Percentiles rank a stretch among this genome's conserved stretches.
Evolutionary conservation across 2,888 invertebrate genomes (phyloP).

Genomic region (Xestia rhomboidea): DNA sequence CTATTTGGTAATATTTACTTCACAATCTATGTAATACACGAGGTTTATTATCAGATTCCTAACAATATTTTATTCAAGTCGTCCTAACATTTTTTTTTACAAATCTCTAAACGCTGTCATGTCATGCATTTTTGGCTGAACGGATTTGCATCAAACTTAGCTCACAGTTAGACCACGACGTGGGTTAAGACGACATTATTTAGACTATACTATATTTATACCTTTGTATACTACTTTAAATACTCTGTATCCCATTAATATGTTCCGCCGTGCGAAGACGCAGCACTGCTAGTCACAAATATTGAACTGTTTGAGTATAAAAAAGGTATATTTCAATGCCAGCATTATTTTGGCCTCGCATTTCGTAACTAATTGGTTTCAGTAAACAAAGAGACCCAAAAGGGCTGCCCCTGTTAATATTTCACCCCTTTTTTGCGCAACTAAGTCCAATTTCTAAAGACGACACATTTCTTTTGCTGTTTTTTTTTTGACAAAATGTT

Average conservation of each 20-base stretch:
- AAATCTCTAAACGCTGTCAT: neutral
- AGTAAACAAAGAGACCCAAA: conserved; percentile 67
- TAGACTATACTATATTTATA: too few relatives aligned
- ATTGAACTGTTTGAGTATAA: conserved; percentile 32
- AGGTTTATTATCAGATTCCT: neutral
- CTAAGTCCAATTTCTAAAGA: conserved; percentile 64
- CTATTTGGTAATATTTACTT: neutral
- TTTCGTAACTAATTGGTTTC: conserved; percentile 71
- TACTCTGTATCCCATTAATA: neutral
- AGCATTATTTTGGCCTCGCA: conserved; percentile 61
- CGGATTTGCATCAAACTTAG: neutral
- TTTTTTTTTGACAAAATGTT: conserved; percentile 41
- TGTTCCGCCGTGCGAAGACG: neutral
- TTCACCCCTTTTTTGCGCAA: conserved; percentile 69
- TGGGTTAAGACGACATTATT: neutral
- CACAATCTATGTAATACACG: neutral
- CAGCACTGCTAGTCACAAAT: conserved; percentile 14
- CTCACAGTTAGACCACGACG: neutral
- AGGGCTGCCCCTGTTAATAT: conserved; percentile 58
- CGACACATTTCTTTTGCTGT: conserved; percentile 61
- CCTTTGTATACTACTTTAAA: neutral
- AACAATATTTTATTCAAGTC: neutral
- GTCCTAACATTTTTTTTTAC: neutral
- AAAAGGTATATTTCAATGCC: conserved; percentile 50
- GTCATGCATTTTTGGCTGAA: neutral